Conservation (phyloP, 2,797 vertebrate species). For the Morus bassanus region DNA sequence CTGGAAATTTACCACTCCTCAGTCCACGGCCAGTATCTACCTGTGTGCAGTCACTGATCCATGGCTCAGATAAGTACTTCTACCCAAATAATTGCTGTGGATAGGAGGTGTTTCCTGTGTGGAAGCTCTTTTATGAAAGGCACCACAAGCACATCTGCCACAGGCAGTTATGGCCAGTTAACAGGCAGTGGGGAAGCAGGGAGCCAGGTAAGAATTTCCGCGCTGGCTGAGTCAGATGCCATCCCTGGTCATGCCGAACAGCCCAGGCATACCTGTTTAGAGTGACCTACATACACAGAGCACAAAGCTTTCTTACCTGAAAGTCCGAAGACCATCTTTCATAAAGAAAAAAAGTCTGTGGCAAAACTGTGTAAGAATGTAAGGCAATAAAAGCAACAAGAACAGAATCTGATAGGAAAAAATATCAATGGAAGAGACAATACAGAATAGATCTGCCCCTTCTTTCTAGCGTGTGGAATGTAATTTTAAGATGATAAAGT, state of each 20-base stretch:
- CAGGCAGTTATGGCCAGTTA: neutral
- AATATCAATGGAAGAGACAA: rapidly evolving
- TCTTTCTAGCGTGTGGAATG: neutral
- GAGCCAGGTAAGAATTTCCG: neutral
- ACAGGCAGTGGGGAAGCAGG: neutral
- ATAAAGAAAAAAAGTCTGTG: neutral
- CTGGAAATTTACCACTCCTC: neutral
- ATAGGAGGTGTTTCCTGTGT: neutral
- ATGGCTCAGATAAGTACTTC: neutral
- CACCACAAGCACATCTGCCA: neutral
- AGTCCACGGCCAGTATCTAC: neutral
- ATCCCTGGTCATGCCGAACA: neutral
- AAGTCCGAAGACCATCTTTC: neutral
- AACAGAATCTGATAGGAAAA: neutral
- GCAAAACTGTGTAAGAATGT: neutral
- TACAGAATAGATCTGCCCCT: neutral
- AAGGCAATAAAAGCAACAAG: neutral
- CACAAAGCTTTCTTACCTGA: neutral
- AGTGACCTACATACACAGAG: rapidly evolving
- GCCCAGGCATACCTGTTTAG: neutral
- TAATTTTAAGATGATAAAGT: neutral
- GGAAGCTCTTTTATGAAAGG: neutral
- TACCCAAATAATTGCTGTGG: neutral
- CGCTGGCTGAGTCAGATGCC: neutral
- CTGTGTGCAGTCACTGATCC: neutral